Base-by-base conservation (phyloP, 2,888 invertebrate genomes). In the Masnerella sp. region DNA sequence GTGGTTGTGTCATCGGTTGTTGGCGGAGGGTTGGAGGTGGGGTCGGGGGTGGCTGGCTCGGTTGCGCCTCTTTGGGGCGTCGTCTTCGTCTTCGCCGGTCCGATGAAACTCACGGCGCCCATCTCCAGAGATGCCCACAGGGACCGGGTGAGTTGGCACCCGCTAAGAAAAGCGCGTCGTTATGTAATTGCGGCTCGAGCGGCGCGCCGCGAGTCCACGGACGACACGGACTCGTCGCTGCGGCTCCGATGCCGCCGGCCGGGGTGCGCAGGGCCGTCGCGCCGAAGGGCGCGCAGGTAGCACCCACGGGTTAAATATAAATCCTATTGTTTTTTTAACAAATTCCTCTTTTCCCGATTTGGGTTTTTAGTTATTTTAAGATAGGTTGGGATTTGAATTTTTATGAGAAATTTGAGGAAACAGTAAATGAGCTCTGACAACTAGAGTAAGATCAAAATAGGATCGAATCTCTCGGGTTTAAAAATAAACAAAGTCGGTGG, bases 41-140 rank as follows among this genome's bases (percentile, higher is more conserved):
- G 89, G 81, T 93, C 95, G 79, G 93, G 97, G 82, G 97, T 97
- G 80, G 89, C 98, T 75, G 95, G 93, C 89, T 96, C 96, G 85
- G 91, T 98, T 82, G 97, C 97, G 51, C 90, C 98, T 82, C 91
- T 98, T 54, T 89, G 98, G 85, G 98, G 98, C 73, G 90, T 97
- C 82, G 98, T 98, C 89, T 98, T 98, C 88, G 93, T 98, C 84
- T 97, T 98, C 87, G 96, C 97, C 78, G 98, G 98, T 68, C 93
- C 95, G 68, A 93, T 98, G 84, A 98, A 98, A 89, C 89, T 98
- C 76, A 95, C 97, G 75, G 96, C 96, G 78, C 92, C 94, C 82
- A 92, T 98, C 78, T 97, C 96, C 82, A 96, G 96, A 90, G 98
- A 98, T 88, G 91, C 98, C 75, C 97, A 98, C 88, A 96, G 96